phyloP scores from a whole-genome alignment of 2,113 vertebrate species.

The Hypanus sabinus region DNA sequence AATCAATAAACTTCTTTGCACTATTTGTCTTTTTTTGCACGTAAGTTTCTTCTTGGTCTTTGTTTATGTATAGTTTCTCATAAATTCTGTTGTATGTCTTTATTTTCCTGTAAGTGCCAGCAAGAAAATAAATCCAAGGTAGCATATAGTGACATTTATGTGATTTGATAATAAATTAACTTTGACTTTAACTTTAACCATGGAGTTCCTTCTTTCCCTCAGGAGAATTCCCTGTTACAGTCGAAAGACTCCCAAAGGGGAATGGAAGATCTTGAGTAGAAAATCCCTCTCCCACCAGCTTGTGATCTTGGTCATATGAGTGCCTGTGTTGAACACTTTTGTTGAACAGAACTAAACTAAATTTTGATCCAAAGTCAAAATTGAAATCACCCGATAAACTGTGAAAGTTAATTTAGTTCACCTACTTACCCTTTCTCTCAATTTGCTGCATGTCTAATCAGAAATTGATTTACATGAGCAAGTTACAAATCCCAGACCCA shows the following conservation, averaged over 20 bases:
- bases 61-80: too few relatives aligned
- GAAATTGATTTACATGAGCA: slow-evolving; percentile 18
- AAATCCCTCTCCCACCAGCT: not conserved
- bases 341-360: not conserved
- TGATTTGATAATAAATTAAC: too few relatives aligned
- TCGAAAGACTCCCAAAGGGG: not conserved
- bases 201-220: not conserved
- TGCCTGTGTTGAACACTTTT: not conserved
- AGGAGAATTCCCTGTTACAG: not conserved
- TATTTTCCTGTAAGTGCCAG: too few relatives aligned
- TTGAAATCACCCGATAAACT: not conserved
- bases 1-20: too few relatives aligned
- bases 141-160: too few relatives aligned
- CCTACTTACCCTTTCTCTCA: not conserved
- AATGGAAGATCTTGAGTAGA: not conserved
- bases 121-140: too few relatives aligned
- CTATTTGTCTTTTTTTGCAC: too few relatives aligned
- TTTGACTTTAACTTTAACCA: too few relatives aligned
- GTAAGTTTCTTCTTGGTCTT: too few relatives aligned
- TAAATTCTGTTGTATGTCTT: too few relatives aligned
- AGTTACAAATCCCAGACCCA: slow-evolving; percentile 2
- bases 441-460: slow-evolving; percentile 3
- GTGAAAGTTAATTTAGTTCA: not conserved
- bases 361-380: not conserved
- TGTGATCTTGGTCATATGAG: not conserved